phyloP scores from a whole-genome alignment of 1,140 invertebrate species.

The Euwallacea similis region DNA sequence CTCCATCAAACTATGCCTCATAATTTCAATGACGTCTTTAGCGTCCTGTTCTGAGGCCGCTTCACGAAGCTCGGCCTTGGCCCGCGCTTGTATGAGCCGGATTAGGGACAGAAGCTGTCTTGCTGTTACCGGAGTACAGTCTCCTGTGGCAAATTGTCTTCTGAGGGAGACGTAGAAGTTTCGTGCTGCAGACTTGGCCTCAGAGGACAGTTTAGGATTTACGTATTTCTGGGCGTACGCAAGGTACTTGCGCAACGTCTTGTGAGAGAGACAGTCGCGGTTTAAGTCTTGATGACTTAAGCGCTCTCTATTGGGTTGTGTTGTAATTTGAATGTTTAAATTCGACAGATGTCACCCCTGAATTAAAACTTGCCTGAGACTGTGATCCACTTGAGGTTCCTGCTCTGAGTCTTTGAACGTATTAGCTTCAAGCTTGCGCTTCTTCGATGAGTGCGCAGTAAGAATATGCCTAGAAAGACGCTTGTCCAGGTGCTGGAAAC shows the following conservation, averaged over 20 bases:
- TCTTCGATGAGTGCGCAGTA: conserved; percentile 66
- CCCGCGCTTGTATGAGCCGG: conserved; percentile 81
- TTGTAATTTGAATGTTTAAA: too few relatives aligned
- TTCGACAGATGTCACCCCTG: too few relatives aligned
- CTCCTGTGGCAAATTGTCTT: conserved; percentile 61
- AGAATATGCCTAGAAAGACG: conserved; percentile 82
- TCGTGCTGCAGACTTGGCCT: conserved; percentile 71
- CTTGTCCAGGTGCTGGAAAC: conserved; percentile 63
- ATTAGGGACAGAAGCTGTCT: conserved; percentile 88
- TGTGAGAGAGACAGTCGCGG: conserved; percentile 62
- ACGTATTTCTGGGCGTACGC: conserved; percentile 90
- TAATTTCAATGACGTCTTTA: conserved; percentile 81
- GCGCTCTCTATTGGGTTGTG: background rate
- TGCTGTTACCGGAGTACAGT: conserved; percentile 72
- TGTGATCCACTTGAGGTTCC: too few relatives aligned
- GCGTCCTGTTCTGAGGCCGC: conserved; percentile 80
- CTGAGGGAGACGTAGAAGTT: conserved; percentile 83
- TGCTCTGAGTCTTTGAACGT: background rate
- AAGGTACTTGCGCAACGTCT: conserved; percentile 85
- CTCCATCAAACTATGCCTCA: conserved; percentile 79
- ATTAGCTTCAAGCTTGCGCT: conserved; percentile 34
- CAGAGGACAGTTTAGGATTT: conserved; percentile 71
- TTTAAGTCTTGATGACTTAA: background rate
- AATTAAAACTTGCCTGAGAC: too few relatives aligned
- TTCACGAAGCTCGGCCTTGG: conserved; percentile 80